Evolutionary conservation across 2,113 vertebrate genomes (phyloP).

Genomic region (Nothocercus nigrocapillus): DNA sequence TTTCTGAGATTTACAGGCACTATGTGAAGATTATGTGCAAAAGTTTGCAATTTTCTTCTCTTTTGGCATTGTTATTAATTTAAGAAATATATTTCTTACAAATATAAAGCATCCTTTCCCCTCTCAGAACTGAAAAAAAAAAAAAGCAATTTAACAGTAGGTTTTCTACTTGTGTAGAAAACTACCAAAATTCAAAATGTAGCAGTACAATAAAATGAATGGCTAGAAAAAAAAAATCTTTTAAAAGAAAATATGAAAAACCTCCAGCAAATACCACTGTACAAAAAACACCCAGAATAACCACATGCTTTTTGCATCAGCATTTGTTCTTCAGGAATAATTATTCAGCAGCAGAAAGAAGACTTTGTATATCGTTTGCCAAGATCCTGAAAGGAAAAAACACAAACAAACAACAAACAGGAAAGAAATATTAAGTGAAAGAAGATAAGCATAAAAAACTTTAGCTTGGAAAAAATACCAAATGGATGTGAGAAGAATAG

Average conservation of each 20-base stretch:
- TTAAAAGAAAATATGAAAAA: slow-evolving; percentile 40
- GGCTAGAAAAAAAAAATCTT: neutral
- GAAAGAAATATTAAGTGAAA: neutral
- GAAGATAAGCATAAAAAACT: neutral
- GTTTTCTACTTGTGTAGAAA: neutral
- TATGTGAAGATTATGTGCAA: slow-evolving; percentile 78
- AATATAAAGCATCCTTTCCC: slow-evolving; percentile 79
- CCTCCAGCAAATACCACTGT: slow-evolving; percentile 36
- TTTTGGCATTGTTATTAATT: slow-evolving; percentile 63
- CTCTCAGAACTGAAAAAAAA: slow-evolving; percentile 42
- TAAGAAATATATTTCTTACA: slow-evolving; percentile 76
- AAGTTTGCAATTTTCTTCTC: slow-evolving; percentile 64
- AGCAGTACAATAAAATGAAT: slow-evolving; percentile 44
- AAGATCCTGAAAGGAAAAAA: slow-evolving; percentile 29
- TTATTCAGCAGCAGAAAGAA: slow-evolving; percentile 47
- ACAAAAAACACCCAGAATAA: slow-evolving; percentile 62
- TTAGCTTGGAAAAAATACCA: neutral
- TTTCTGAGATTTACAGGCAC: slow-evolving; percentile 75
- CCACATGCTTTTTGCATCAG: slow-evolving; percentile 27
- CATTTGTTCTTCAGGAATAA: slow-evolving; percentile 71
- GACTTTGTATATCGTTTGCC: neutral
- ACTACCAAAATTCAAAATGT: slow-evolving; percentile 45
- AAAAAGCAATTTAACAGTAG: no score
- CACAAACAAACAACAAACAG: neutral
- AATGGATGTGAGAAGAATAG: neutral